These are phyloP conservation scores for Microchrysa polita DNA, from an alignment of 2,888 invertebrate species.

Conservation along the genomic window DNA sequence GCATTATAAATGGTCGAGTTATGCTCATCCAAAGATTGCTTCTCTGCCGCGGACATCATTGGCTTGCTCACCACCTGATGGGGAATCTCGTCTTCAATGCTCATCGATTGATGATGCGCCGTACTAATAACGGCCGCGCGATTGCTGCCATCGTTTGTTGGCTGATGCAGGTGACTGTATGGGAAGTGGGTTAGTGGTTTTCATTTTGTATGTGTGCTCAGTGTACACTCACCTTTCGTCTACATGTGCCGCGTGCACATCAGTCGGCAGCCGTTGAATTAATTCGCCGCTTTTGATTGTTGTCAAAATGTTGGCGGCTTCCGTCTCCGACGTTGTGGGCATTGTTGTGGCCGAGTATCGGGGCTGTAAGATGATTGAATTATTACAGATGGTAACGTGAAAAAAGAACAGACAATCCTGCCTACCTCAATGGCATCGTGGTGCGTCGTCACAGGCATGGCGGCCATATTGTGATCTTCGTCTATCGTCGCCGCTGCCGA, in stretches of 20 bases:
- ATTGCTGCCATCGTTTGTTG: not conserved
- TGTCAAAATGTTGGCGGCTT: slow-evolving; percentile 61
- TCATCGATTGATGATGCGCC: not conserved
- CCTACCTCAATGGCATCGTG: not conserved
- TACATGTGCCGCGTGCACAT: not conserved
- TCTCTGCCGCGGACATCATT: not conserved
- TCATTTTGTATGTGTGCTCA: no score
- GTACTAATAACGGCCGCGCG: not conserved
- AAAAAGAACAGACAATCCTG: no score
- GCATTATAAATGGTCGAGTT: slow-evolving; percentile 28
- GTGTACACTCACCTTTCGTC: slow-evolving; percentile 23
- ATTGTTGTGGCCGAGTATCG: slow-evolving; percentile 29
- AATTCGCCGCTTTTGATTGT: slow-evolving; percentile 60
- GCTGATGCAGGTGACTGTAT: not conserved
- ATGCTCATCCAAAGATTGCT: not conserved
- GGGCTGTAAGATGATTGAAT: not conserved
- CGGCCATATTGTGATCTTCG: slow-evolving; percentile 9
- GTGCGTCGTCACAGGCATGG: slow-evolving; percentile 26
- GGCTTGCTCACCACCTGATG: slow-evolving; percentile 1
- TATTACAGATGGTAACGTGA: no score
- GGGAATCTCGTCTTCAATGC: not conserved
- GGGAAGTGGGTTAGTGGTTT: no score
- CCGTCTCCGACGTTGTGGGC: slow-evolving; percentile 59
- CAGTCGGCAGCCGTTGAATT: slow-evolving; percentile 44
- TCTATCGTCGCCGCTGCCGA: not conserved